phyloP scores from a whole-genome alignment of 2,888 invertebrate genomes.

The Phasia obesa region DNA sequence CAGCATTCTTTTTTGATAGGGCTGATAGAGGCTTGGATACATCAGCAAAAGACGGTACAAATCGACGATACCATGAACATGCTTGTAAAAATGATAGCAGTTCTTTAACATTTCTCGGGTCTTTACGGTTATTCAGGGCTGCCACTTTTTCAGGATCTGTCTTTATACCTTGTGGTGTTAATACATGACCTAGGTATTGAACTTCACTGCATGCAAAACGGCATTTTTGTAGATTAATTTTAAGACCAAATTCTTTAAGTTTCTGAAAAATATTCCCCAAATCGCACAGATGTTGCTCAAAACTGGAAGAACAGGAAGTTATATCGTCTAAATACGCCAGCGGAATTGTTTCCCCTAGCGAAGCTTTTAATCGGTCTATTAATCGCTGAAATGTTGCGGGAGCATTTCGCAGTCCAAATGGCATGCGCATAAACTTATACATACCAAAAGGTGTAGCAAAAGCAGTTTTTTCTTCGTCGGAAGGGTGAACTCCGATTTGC shows the following conservation, averaged over 20 bases:
- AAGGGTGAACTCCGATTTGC: conserved; percentile 54
- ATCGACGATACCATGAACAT: conserved; percentile 75
- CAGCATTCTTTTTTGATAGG: conserved; percentile 68
- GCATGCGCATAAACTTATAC: conserved; percentile 66
- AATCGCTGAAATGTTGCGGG: conserved; percentile 65
- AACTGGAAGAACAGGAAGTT: conserved; percentile 72
- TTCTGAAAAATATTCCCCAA: conserved; percentile 32
- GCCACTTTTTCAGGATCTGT: conserved; percentile 73
- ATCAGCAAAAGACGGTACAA: conserved; percentile 76
- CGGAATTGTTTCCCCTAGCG: conserved; percentile 66
- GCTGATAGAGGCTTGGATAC: conserved; percentile 46
- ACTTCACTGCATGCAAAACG: conserved; percentile 49
- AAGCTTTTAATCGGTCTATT: conserved; percentile 53
- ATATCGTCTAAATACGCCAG: conserved; percentile 76
- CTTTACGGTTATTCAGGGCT: conserved; percentile 38
- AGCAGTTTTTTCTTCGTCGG: conserved; percentile 66
- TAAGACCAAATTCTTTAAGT: conserved; percentile 31
- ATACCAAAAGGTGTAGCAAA: conserved; percentile 68
- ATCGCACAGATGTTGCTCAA: conserved; percentile 68
- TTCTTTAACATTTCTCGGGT: conserved; percentile 72
- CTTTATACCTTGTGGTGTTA: conserved; percentile 65
- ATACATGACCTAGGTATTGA: conserved; percentile 50
- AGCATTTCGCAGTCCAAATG: conserved; percentile 68
- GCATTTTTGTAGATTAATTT: conserved; percentile 37
- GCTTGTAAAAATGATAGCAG: conserved; percentile 74